Evolutionary conservation across 2,113 vertebrate genomes (phyloP).

Genomic region (Oncorhynchus mykiss): DNA sequence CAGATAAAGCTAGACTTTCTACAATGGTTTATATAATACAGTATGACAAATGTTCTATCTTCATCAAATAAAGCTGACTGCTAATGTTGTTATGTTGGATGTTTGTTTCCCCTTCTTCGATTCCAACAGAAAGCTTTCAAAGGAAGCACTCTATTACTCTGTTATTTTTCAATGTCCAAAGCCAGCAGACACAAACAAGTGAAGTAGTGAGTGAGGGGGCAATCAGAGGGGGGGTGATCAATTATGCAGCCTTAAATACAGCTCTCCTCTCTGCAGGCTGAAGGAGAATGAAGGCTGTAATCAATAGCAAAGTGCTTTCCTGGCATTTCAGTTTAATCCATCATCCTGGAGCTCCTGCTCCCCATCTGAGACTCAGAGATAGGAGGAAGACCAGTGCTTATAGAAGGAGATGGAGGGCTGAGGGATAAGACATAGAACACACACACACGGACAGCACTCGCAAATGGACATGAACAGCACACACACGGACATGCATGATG

Average conservation of each 20-base stretch:
- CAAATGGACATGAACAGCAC: background rate
- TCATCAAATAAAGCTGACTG: slow-evolving; percentile 36
- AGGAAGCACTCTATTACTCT: too few relatives aligned
- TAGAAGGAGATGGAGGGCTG: slow-evolving; percentile 33
- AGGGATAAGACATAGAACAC: slow-evolving; percentile 23
- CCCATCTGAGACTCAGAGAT: slow-evolving; percentile 40
- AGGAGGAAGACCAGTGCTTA: slow-evolving; percentile 30
- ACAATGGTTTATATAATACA: too few relatives aligned
- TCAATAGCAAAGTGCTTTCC: slow-evolving; percentile 77
- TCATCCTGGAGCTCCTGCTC: slow-evolving; percentile 53
- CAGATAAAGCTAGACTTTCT: too few relatives aligned
- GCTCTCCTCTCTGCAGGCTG: slow-evolving; percentile 42
- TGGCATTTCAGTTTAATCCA: slow-evolving; percentile 78
- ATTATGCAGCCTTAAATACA: slow-evolving; percentile 69
- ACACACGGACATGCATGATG: slow-evolving; percentile 40
- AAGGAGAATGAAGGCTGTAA: slow-evolving; percentile 62
- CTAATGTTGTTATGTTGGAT: slow-evolving; percentile 43
- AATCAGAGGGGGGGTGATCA: slow-evolving; percentile 35
- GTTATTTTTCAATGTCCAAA: too few relatives aligned
- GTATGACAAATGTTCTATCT: background rate
- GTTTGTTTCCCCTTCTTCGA: slow-evolving; percentile 29
- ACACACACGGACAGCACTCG: background rate
- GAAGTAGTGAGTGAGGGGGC: background rate
- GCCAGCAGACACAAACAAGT: slow-evolving; percentile 11
- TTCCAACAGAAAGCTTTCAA: too few relatives aligned